Conservation (phyloP, 1,140 invertebrate genomes). For the Colletes gigas region DNA sequence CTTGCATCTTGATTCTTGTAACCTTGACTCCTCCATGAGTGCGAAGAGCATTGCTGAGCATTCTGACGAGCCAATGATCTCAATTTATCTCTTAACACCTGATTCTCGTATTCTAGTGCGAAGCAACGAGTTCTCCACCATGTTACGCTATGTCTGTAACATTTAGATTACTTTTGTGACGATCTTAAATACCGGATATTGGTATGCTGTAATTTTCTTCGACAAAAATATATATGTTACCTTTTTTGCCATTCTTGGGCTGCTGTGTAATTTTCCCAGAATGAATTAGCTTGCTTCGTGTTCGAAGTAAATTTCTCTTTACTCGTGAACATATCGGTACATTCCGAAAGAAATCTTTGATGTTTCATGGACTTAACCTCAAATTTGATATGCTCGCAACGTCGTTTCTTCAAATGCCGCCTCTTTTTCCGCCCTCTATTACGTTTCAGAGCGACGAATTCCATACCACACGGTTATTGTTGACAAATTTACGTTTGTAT, state of each 20-base stretch:
- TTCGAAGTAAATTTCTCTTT: slow-evolving; percentile 31
- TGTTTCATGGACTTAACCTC: slow-evolving; percentile 71
- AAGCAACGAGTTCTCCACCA: slow-evolving; percentile 86
- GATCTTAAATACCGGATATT: too few species aligned
- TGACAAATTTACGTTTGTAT: not conserved
- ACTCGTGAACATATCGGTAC: slow-evolving; percentile 18
- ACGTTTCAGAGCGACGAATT: slow-evolving; percentile 64
- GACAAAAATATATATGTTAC: slow-evolving; percentile 46
- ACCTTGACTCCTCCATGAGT: not conserved
- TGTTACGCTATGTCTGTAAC: slow-evolving; percentile 78
- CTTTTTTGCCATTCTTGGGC: slow-evolving; percentile 77
- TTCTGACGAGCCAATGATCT: slow-evolving; percentile 65
- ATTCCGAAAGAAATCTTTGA: slow-evolving; percentile 30
- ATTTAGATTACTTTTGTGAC: not conserved
- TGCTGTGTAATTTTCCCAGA: slow-evolving; percentile 77
- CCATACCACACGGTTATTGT: slow-evolving; percentile 56
- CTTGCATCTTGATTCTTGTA: not conserved
- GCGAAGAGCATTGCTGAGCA: not conserved
- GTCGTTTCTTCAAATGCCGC: slow-evolving; percentile 58
- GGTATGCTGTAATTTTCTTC: not conserved
- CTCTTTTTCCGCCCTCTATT: slow-evolving; percentile 61
- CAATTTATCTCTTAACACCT: slow-evolving; percentile 81
- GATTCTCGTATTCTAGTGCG: slow-evolving; percentile 85
- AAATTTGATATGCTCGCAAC: slow-evolving; percentile 57
- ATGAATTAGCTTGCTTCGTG: slow-evolving; percentile 72